These are phyloP conservation scores for Phyllotis vaccarum DNA, from an alignment of 2,797 vertebrate species.

Conservation along the genomic window DNA sequence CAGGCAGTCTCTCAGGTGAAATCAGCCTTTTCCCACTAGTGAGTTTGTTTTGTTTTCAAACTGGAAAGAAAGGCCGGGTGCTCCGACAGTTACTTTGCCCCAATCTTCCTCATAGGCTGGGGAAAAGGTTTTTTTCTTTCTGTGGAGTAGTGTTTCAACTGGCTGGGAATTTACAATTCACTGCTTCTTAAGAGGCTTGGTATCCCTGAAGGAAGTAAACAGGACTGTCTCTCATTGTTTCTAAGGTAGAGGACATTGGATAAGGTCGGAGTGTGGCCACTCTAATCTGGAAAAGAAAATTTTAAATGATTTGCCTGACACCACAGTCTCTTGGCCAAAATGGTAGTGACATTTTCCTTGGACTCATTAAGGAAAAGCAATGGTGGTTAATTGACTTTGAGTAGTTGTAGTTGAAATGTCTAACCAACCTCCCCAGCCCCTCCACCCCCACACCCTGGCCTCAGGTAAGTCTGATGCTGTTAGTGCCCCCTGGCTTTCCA, in stretches of 20 bases:
- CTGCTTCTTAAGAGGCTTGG: conserved; percentile 62
- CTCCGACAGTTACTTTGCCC: conserved; percentile 44
- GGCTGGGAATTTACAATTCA: conserved; percentile 65
- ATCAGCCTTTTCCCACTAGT: neutral
- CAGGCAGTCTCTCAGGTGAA: neutral
- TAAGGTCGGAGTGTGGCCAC: conserved; percentile 15
- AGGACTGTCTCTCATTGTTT: conserved; percentile 41
- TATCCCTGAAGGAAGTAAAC: conserved; percentile 41
- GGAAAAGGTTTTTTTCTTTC: conserved; percentile 49
- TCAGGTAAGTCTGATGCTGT: conserved; percentile 68
- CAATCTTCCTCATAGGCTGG: conserved; percentile 49
- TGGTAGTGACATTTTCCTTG: conserved; percentile 76
- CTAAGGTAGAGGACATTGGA: conserved; percentile 46
- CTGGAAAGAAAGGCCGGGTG: neutral
- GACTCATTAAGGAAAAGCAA: conserved; percentile 67
- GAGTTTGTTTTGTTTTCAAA: neutral
- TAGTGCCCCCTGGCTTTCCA: conserved; percentile 54
- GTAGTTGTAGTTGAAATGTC: conserved; percentile 46
- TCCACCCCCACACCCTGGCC: neutral
- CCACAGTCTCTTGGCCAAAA: conserved; percentile 48
- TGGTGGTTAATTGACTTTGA: conserved; percentile 76
- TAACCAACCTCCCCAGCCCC: neutral
- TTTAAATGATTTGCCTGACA: conserved; percentile 55
- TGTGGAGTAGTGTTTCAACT: conserved; percentile 45
- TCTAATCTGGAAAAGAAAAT: conserved; percentile 44